Percentiles rank a stretch among this genome's conserved stretches.
These are phyloP conservation scores for Agrochola lota DNA, from an alignment of 2,888 invertebrate genomes.

Conservation along the genomic window DNA sequence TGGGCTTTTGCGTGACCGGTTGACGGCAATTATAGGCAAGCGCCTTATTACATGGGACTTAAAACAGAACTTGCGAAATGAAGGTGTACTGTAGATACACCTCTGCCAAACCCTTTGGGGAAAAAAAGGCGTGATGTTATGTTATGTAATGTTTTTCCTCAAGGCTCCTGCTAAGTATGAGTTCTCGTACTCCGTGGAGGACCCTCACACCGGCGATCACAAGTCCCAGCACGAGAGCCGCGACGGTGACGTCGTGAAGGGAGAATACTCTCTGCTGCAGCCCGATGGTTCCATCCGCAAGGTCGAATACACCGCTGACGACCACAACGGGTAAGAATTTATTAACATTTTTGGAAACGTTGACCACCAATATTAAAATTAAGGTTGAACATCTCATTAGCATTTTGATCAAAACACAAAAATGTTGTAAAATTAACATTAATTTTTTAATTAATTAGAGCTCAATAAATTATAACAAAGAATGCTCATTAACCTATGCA, in stretches of 20 bases:
- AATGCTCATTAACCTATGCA: neutral
- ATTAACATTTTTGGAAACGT: neutral
- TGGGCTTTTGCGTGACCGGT: neutral
- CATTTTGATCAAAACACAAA: conserved; percentile 15
- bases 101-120: too few relatives aligned
- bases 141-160: conserved; percentile 7
- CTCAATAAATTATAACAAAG: neutral
- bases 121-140: neutral
- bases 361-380: neutral
- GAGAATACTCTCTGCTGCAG: conserved; percentile 89
- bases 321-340: conserved; percentile 87
- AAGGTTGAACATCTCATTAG: conserved; percentile 1
- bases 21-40: neutral
- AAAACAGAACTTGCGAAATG: neutral
- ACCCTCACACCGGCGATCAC: conserved; percentile 91
- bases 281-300: conserved; percentile 90
- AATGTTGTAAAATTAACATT: conserved; percentile 11
- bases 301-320: conserved; percentile 90
- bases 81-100: too few relatives aligned
- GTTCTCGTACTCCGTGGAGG: conserved; percentile 90
- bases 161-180: conserved; percentile 90
- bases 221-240: conserved; percentile 87
- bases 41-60: neutral
- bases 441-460: neutral
- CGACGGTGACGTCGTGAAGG: conserved; percentile 88